phyloP scores from a whole-genome alignment of 2,888 invertebrate genomes.

The Tortrix viridana region DNA sequence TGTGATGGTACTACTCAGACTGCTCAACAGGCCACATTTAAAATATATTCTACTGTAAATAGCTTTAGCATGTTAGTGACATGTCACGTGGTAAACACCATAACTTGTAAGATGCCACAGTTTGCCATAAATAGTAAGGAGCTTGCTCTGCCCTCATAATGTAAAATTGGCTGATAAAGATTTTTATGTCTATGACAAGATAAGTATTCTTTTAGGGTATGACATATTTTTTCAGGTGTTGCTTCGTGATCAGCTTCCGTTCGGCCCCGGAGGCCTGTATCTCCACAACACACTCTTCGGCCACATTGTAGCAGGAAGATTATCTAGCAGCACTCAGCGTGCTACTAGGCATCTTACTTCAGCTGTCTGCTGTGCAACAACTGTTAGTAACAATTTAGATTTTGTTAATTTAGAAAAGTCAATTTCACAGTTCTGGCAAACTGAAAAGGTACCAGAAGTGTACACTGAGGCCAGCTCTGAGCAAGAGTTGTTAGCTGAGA shows the following conservation, averaged over 20 bases:
- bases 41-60: background rate
- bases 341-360: background rate
- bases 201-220: background rate
- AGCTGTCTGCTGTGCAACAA: background rate
- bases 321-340: background rate
- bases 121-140: background rate
- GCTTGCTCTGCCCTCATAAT: background rate
- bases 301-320: conserved; percentile 3
- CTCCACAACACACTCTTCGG: conserved; percentile 13
- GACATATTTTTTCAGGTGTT: conserved; percentile 13
- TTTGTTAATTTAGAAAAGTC: background rate
- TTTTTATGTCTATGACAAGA: conserved; percentile 4
- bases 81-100: conserved; percentile 6
- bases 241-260: conserved; percentile 6
- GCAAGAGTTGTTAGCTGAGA: conserved; percentile 12
- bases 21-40: background rate
- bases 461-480: conserved; percentile 2
- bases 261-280: background rate
- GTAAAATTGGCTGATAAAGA: conserved; percentile 1
- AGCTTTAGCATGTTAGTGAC: conserved; percentile 1
- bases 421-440: conserved; percentile 10
- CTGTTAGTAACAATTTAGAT: background rate
- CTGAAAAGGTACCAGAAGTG: conserved; percentile 5
- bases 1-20: background rate
- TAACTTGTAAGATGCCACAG: conserved; percentile 12